Evolutionary conservation across 2,797 vertebrate genomes (phyloP), one percentile per base, ranked within the genome.

Genomic region (Gambusia yucatana): DNA sequence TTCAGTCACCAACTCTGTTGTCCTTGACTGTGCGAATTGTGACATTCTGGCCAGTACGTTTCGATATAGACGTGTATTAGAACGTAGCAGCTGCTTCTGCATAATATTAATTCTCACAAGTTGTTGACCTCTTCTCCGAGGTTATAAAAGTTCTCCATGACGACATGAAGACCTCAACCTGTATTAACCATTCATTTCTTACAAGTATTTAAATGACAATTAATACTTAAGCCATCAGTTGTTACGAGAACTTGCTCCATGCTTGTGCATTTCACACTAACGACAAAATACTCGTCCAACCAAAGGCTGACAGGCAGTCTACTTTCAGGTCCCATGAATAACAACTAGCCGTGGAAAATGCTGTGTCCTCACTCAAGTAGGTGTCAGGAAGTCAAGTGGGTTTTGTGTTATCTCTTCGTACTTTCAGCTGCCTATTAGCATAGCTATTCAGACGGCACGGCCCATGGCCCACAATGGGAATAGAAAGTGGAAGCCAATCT

Each of bases 201-300:
- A 93, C 91, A 92, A 94, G 91, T 90, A 95, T 96, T 96, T 96
- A 94, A 95, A 96, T 96, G 94, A 93, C 93, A 96, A 96, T 96
- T 95, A 95, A 94, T 84, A 90, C 85, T 92, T 93, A 91, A 94
- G 85, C 88, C 25, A 75, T 77, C 84, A 84, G 85, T 93, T 93
- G 92, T 92, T 87, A 87, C 61, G 46, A 79, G 76, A 84, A 87
- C 75, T 90, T 85, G 80, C 82, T 83, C 75, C 65, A 55, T 73
- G 81, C 77, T 48, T 14, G 74, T 77, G 82, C 78, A 67, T 81
- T 93, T 90, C 80, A 77, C 85, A 88, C 76, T 61, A 43, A 89
- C 90, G 85, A 82, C 63, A 59, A 87, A 90, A 90, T 90, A 92
- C 87, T 61, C 20, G 44, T 88, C 90, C 88, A 78, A 85, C 85